phyloP scores from a whole-genome alignment of 2,113 vertebrate genomes.

The Bos indicus region DNA sequence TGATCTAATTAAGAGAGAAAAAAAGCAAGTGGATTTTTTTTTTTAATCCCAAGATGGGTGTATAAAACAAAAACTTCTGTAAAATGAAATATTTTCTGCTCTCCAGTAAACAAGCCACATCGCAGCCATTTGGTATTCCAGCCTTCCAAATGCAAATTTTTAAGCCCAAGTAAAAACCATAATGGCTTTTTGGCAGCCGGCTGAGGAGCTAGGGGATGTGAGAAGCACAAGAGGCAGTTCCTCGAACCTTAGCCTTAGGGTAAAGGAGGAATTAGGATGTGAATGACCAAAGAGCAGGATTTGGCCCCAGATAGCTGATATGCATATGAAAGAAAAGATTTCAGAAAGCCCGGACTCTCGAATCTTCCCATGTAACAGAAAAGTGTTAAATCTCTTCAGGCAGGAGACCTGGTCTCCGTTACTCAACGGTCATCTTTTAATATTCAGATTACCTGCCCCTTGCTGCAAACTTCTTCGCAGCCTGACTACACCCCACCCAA shows the following conservation, averaged over 20 bases:
- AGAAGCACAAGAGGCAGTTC: not conserved
- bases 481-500: not conserved
- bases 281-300: not conserved
- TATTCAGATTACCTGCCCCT: not conserved
- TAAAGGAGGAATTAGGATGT: not conserved
- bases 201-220: not conserved
- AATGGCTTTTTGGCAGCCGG: not conserved
- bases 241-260: not conserved
- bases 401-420: not conserved
- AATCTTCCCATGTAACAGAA: not conserved
- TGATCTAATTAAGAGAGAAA: not conserved
- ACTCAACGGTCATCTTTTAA: not conserved
- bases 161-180: not conserved
- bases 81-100: not conserved
- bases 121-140: not conserved
- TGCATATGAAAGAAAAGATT: not conserved
- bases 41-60: not conserved
- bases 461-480: not conserved
- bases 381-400: not conserved
- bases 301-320: not conserved
- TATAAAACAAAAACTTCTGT: not conserved
- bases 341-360: not conserved
- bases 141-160: not conserved
- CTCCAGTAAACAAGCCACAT: not conserved
- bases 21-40: not conserved